Conservation (phyloP, 2,888 invertebrate species). For the Clunio marinus region DNA sequence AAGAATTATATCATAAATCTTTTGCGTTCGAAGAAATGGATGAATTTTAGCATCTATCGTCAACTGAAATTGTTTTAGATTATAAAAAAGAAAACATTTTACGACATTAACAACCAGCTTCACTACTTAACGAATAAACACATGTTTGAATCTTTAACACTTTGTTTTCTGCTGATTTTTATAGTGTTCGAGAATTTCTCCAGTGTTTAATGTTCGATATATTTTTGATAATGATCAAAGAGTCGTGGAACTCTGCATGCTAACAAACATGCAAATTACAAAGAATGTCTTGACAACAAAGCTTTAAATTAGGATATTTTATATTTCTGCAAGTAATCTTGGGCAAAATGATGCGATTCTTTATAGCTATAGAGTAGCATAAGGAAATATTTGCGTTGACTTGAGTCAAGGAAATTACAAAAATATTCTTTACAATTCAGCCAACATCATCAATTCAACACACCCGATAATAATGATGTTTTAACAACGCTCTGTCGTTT, state of each 20-base stretch:
- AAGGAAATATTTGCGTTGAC: background rate
- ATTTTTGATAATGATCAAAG: background rate
- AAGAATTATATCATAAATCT: too few species aligned
- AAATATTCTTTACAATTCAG: background rate
- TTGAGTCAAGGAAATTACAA: background rate
- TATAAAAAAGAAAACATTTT: too few species aligned
- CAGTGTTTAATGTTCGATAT: too few species aligned
- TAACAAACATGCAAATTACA: background rate
- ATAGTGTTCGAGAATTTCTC: too few species aligned
- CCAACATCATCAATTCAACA: background rate
- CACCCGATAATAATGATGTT: conserved; percentile 3
- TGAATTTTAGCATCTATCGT: too few species aligned
- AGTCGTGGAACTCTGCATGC: background rate
- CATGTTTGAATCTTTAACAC: too few species aligned
- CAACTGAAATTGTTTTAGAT: too few species aligned
- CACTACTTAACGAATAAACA: too few species aligned
- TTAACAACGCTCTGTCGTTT: background rate
- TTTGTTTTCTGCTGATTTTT: too few species aligned
- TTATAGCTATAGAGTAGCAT: too few species aligned
- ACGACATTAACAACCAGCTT: too few species aligned
- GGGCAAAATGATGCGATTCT: background rate
- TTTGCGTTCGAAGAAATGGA: too few species aligned
- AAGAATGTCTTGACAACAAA: background rate
- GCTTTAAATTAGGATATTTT: background rate
- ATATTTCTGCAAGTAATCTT: background rate